A percentile compares a stretch with the other conserved stretches of the same genome.
These are phyloP conservation scores for Anoplolepis gracilipes DNA, from an alignment of 1,140 invertebrate species.

Conservation along the genomic window DNA sequence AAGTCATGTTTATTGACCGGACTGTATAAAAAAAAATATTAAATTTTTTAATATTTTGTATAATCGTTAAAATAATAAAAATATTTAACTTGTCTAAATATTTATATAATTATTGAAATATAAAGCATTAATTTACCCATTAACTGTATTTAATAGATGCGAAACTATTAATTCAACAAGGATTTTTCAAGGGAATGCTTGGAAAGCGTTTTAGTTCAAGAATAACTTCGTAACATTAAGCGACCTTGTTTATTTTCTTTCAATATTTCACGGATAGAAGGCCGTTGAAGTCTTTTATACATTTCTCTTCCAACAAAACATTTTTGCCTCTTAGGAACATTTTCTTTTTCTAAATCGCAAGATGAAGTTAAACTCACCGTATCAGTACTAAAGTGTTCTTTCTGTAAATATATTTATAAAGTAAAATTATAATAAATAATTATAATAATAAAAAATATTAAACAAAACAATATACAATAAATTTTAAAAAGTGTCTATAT, in stretches of 20 bases:
- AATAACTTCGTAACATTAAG: neutral
- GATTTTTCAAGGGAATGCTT: neutral
- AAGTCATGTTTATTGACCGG: neutral
- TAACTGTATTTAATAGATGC: neutral
- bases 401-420: no score
- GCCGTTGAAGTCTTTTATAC: neutral
- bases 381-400: no score
- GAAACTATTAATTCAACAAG: neutral
- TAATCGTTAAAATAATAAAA: neutral
- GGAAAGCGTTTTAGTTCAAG: neutral
- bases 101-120: no score
- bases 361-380: no score
- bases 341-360: no score
- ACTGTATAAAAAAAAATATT: neutral
- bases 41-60: no score
- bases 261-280: neutral
- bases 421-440: no score
- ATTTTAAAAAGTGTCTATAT: no score
- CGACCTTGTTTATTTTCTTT: neutral
- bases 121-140: neutral
- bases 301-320: neutral
- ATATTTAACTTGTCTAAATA: no score
- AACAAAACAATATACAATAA: no score
- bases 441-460: no score
- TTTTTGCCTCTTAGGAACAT: neutral